phyloP scores from a whole-genome alignment of 2,113 vertebrate species.

The Semnopithecus entellus region DNA sequence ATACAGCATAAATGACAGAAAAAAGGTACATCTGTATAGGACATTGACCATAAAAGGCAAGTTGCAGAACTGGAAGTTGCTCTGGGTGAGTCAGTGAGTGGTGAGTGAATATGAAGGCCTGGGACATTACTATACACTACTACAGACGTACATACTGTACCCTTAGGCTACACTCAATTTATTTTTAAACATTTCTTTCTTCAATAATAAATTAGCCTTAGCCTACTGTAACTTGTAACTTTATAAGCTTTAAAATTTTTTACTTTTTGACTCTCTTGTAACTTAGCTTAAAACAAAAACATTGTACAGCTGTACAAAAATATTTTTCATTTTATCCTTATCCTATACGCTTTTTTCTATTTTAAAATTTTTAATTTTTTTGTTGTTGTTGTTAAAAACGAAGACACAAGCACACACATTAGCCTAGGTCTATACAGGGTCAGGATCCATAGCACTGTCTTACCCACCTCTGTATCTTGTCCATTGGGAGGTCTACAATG shows the following conservation, averaged over 20 bases:
- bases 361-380: not conserved
- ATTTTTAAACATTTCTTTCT: not conserved
- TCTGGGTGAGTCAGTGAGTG: not conserved
- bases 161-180: not conserved
- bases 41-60: not conserved
- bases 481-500: not conserved
- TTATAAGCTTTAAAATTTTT: not conserved
- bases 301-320: not conserved
- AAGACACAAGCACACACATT: not conserved
- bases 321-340: not conserved
- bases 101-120: not conserved
- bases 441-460: not conserved
- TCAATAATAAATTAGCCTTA: not conserved
- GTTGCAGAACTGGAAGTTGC: not conserved
- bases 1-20: not conserved
- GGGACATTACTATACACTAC: not conserved
- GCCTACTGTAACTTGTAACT: not conserved
- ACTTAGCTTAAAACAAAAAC: not conserved
- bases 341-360: not conserved
- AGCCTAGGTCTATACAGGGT: not conserved
- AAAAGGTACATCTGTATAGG: not conserved
- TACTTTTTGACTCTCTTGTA: not conserved
- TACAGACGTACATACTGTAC: not conserved
- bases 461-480: not conserved
- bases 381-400: not conserved